Evolutionary conservation across 2,797 vertebrate species (phyloP).

Genomic region (Fringilla coelebs): DNA sequence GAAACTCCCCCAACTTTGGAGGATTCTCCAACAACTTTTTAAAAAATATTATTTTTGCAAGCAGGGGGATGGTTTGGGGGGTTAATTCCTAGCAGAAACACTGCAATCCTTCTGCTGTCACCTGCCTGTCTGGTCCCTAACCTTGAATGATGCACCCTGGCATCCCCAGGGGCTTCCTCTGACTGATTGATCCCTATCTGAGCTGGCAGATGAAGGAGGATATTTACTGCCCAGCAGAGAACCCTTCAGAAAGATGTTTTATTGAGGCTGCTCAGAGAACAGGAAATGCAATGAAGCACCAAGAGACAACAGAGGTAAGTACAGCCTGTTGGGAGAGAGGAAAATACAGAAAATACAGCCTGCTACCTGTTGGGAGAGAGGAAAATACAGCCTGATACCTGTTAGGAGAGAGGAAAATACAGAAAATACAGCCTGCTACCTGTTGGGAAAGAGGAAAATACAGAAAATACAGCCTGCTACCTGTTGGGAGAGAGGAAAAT

Average conservation of each 20-base stretch:
- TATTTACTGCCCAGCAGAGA: slow-evolving; percentile 40
- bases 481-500: too few species aligned
- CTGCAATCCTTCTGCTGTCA: slow-evolving; percentile 18
- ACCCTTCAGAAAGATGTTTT: slow-evolving; percentile 61
- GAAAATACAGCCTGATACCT: too few species aligned
- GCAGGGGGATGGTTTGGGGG: accelerated
- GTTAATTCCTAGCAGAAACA: background rate
- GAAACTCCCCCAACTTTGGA: background rate
- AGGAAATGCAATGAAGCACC: slow-evolving; percentile 41
- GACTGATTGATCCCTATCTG: slow-evolving; percentile 2
- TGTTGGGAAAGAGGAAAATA: too few species aligned
- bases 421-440: too few species aligned
- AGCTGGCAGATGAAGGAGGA: background rate
- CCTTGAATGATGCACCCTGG: slow-evolving; percentile 37
- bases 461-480: too few species aligned
- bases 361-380: too few species aligned
- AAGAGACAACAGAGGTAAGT: background rate
- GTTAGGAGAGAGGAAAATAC: too few species aligned
- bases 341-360: too few species aligned
- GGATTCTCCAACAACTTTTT: background rate
- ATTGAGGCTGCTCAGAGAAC: slow-evolving; percentile 42
- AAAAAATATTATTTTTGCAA: background rate
- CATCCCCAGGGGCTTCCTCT: background rate
- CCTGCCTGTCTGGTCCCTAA: background rate
- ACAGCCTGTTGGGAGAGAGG: too few species aligned